Evolutionary conservation across 2,888 invertebrate species (phyloP), one percentile per base, ranked within the genome.

Genomic region (Axea sp.): DNA sequence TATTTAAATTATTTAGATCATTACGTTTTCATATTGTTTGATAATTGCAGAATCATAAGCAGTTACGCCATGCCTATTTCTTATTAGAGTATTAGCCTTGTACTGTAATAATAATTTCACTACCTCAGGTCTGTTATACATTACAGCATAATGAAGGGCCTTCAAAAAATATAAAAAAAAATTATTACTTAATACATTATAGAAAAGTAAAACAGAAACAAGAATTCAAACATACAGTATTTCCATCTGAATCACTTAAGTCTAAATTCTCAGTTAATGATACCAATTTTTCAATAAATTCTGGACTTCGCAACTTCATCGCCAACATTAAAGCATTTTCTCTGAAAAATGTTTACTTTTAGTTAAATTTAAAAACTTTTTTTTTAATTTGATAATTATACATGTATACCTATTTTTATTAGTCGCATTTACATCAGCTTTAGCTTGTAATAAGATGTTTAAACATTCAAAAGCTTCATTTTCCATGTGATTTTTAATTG

Each of bases 61-160:
- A 6, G 90, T 89, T 49, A 90, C 86, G 33, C 88, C 88, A 72
- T 88, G 85, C 71, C 88, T 87, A 84, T 92, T 92, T 5, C 86
- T 86, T 79, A 90, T 88, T 7, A 85, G 86, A 39, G 87, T 80
- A 69, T 90, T 88, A 7, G 90, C 91, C n/a, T 89, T 90, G 41
- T 88, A 84, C 9, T 89, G 83, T 49, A 92, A 85, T 0, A 93
- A 88, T 75, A 90, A 81, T 82, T 90, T 87, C 9, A 91, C 87
- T 57, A 90, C 88, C 60, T 90, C 89, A 8, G 87, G 82, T 77
- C 90, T 89, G 78, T 92, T 91, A 76, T 89, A 89, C 76, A 89
- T 88, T 5, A 89, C 90, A 43, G 92, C 92, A 90, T 91, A 92
- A 84, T 91, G 92, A 45, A 92, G 79, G 35, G 91, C 92, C 92